Evolutionary conservation across 2,797 vertebrate species (phyloP).

Genomic region (Stomatorhinus walkeri): DNA sequence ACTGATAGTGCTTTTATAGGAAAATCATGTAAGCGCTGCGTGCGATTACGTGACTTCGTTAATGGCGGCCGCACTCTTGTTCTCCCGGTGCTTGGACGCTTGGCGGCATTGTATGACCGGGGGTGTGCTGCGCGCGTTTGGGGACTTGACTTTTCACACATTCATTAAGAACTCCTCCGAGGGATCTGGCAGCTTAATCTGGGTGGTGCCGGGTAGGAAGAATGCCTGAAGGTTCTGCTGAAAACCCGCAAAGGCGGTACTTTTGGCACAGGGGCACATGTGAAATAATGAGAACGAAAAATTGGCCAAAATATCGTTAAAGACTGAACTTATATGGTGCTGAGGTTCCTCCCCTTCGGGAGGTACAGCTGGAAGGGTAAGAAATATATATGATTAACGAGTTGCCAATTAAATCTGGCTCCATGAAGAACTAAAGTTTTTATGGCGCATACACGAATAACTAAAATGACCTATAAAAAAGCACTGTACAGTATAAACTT

Average conservation of each 20-base stretch:
- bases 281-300: conserved; percentile 27
- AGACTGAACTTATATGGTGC: conserved; percentile 36
- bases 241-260: conserved; percentile 21
- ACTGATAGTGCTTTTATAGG: conserved; percentile 35
- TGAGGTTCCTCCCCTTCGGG: conserved; percentile 39
- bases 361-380: conserved; percentile 19
- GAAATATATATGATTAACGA: conserved; percentile 37
- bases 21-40: conserved; percentile 27
- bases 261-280: conserved; percentile 31
- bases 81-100: conserved; percentile 30
- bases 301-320: conserved; percentile 44
- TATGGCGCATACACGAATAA: conserved; percentile 28
- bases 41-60: conserved; percentile 38
- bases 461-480: conserved; percentile 43
- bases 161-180: conserved; percentile 38
- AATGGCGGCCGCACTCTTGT: conserved; percentile 26
- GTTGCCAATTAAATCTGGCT: conserved; percentile 26
- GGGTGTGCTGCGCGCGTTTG: conserved; percentile 31
- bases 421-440: conserved; percentile 11
- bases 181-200: conserved; percentile 31
- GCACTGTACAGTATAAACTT: conserved; percentile 33
- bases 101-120: conserved; percentile 35
- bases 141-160: conserved; percentile 42
- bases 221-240: conserved; percentile 32
- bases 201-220: conserved; percentile 34